Conservation (phyloP, 2,797 vertebrate genomes). For the Chaunax sp. region DNA sequence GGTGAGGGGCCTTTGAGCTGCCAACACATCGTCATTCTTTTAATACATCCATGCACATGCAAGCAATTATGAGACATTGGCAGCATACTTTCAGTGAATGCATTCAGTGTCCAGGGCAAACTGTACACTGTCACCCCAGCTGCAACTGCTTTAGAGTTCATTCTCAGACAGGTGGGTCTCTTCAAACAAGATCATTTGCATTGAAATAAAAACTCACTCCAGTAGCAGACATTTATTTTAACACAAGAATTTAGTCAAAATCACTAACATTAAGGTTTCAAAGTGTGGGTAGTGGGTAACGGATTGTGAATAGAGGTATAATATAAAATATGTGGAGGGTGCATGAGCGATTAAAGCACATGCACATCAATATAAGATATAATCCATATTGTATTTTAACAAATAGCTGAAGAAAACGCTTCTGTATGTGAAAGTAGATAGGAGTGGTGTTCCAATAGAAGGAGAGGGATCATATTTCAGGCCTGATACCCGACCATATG, state of each 20-base stretch:
- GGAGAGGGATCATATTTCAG: conserved; percentile 28
- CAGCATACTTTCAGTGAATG: conserved; percentile 27
- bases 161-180: conserved; percentile 4
- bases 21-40: conserved; percentile 7
- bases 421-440: conserved; percentile 33
- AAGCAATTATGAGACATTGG: conserved; percentile 48
- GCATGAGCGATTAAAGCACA: not conserved
- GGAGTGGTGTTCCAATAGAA: conserved; percentile 17
- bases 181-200: conserved; percentile 5
- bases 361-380: not conserved
- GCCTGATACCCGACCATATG: conserved; percentile 57
- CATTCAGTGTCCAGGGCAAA: conserved; percentile 27
- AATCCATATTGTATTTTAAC: not conserved
- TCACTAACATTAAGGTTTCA: not conserved
- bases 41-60: conserved; percentile 26
- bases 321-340: not conserved
- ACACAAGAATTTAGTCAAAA: not conserved
- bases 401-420: conserved; percentile 2
- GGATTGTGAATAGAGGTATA: not conserved
- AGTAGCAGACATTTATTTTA: not conserved
- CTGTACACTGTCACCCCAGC: conserved; percentile 38
- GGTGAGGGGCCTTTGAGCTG: no score
- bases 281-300: not conserved
- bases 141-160: conserved; percentile 14
- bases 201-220: not conserved